Base-by-base conservation (phyloP, 2,113 vertebrate species). In the Peromyscus polionotus region DNA sequence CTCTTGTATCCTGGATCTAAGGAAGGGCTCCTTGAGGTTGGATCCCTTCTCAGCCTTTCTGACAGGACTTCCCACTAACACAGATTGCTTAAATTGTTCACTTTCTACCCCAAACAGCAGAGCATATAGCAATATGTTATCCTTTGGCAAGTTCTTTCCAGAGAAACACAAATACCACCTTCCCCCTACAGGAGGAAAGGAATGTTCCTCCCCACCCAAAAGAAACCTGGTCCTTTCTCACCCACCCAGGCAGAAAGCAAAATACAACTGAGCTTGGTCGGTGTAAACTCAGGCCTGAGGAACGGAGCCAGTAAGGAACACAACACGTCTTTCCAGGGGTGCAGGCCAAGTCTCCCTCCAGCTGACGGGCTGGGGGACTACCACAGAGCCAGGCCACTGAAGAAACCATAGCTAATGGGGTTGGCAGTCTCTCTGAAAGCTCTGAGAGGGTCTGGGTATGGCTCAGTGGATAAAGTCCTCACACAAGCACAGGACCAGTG, bases 151-250 rank as follows among this genome's bases (percentile, higher is more conserved):
- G 93, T 94, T 95, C 96, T 97, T 97, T 90, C 96, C 94, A 95
- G 95, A 96, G 98, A 97, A 97, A 96, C 91, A 94, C 96, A 97
- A 98, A 97, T 97, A 97, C 91, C 90, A 94, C 96, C 97, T 97
- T 98, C 97, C 96, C 97, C 95, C 80, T 24, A 90, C 89, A 96
- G 93, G 93, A 97, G 97, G 97, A 97, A 96, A 97, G 93, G 97
- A 97, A 97, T 97, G 97, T 96, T 91, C 91, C 90, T 98, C 93
- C 89, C 93, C 96, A 97, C 97, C 98, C 97, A 97, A 90, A 97
- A 97, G 97, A 98, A 97, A 95, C 94, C 97, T 67, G 93, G 88
- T 96, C 91, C 89, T 86, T 91, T 89, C 93, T 89, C 77, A 96
- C 95, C 77, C 97, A 95, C 97, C 95, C 95, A 94, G 91, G 97